Conservation (phyloP, 2,797 vertebrate species). For the Gallinago stenura region DNA sequence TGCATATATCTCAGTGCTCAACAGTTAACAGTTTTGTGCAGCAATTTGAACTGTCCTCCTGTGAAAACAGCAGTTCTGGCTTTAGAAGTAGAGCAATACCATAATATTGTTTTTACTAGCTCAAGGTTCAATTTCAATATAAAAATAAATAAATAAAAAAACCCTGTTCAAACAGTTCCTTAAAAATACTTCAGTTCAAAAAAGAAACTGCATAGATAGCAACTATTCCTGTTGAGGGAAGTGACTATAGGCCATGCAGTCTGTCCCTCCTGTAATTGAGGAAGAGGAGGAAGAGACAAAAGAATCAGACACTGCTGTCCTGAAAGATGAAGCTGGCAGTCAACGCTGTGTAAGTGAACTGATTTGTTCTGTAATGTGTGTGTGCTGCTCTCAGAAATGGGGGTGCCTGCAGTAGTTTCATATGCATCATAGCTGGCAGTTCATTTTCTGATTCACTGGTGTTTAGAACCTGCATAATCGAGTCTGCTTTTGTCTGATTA, state of each 20-base stretch:
- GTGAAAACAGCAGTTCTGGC: slow-evolving; percentile 9
- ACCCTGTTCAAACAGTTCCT: slow-evolving; percentile 46
- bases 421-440: background rate
- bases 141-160: slow-evolving; percentile 41
- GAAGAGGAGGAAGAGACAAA: slow-evolving; percentile 44
- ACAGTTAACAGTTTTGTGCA: background rate
- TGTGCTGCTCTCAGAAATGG: background rate
- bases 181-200: slow-evolving; percentile 38
- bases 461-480: background rate
- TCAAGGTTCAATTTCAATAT: slow-evolving; percentile 44
- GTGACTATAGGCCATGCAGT: background rate
- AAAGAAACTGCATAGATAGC: slow-evolving; percentile 41
- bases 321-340: slow-evolving; percentile 39
- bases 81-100: slow-evolving; percentile 15
- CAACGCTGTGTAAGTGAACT: slow-evolving; percentile 27
- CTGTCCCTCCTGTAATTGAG: slow-evolving; percentile 12
- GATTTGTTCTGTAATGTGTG: background rate
- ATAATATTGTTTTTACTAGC: slow-evolving; percentile 54
- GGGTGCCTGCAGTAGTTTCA: background rate
- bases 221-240: slow-evolving; percentile 63
- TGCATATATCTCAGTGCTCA: background rate
- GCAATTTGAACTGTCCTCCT: background rate
- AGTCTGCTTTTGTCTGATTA: background rate
- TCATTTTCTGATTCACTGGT: background rate
- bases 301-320: background rate